Base-by-base conservation (phyloP, 2,797 vertebrate genomes). In the Fistularia tabacaria region DNA sequence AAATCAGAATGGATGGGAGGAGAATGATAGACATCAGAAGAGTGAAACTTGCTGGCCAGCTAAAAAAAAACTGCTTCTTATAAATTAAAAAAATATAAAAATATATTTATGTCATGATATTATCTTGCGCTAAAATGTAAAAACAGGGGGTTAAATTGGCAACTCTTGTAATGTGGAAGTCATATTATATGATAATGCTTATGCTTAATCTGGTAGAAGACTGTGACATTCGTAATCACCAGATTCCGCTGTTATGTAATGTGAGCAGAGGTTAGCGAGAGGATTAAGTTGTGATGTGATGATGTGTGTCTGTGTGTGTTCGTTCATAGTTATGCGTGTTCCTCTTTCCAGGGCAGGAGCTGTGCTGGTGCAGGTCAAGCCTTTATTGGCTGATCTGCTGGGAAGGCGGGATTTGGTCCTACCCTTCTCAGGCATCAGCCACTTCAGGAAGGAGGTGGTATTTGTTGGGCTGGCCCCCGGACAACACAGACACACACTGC, bases 361-460 rank as follows among this genome's bases (percentile, higher is more conserved):
- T 57, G 89, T 91, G 45, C 83, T 98, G 85, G 86, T 85, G 77
- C 89, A 92, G 77, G 87, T 90, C 69, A 85, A 93, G 83, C 70
- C 74, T 0, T 81, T 81, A 68, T 64, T 99, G 77, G 91, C 87
- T 50, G 80, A 93, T 66, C 84, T 95, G 62, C 89, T 98, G 55
- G 82, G 85, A 74, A 93, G 93, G 86, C 87, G 74, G 81, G 82
- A 67, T 1, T 77, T 98, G 80, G 73, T 88, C 77, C 86, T 98
- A 73, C 91, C 93, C 67, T 97, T 98, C 89, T 86, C 85, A 57
- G 94, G 95, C 54, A 85, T 94, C 46, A 86, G 88, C 80, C 91
- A 95, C 72, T 99, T 98, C 76, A 86, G 66, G 84, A 92, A 93
- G 88, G 92, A 97, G 88, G 92, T 99, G 89, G 94, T 88, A 76